Evolutionary conservation across 2,797 vertebrate species (phyloP).

Genomic region (Pipistrellus pygmaeus): DNA sequence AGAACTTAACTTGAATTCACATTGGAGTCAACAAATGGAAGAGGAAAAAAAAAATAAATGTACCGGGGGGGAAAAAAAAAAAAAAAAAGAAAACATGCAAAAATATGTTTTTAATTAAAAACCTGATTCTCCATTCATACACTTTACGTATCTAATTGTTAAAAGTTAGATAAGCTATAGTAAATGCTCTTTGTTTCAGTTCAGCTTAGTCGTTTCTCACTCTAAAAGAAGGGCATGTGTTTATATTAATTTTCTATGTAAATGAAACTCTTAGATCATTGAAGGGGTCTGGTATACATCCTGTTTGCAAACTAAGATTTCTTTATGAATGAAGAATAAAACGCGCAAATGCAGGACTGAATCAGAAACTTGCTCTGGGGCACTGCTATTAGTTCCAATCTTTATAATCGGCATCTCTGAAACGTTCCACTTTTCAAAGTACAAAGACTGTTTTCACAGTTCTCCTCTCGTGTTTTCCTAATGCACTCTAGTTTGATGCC

Average conservation of each 20-base stretch:
- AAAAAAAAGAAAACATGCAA: conserved; percentile 9
- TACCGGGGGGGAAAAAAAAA: no score
- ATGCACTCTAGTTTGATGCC: conserved; percentile 54
- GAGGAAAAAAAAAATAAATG: conserved; percentile 63
- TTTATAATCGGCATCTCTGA: conserved; percentile 75
- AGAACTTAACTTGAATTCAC: conserved; percentile 57
- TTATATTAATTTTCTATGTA: conserved; percentile 64
- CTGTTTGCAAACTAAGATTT: conserved; percentile 78
- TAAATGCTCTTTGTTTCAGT: background rate
- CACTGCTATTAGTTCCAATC: conserved; percentile 69
- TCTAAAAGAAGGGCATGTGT: background rate
- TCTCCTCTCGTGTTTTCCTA: conserved; percentile 58
- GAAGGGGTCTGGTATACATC: conserved; percentile 78
- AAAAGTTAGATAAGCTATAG: conserved; percentile 1
- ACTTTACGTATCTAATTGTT: background rate
- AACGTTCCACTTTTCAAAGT: conserved; percentile 66
- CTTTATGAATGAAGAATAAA: conserved; percentile 77
- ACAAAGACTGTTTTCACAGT: conserved; percentile 74
- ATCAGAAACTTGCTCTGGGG: conserved; percentile 72
- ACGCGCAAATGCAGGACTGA: conserved; percentile 48
- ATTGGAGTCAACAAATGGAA: conserved; percentile 27
- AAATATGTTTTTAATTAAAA: conserved; percentile 44
- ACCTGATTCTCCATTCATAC: conserved; percentile 22
- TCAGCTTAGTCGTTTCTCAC: background rate
- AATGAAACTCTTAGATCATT: conserved; percentile 69